phyloP scores from a whole-genome alignment of 2,113 vertebrate genomes.

The Hemicordylus capensis region DNA sequence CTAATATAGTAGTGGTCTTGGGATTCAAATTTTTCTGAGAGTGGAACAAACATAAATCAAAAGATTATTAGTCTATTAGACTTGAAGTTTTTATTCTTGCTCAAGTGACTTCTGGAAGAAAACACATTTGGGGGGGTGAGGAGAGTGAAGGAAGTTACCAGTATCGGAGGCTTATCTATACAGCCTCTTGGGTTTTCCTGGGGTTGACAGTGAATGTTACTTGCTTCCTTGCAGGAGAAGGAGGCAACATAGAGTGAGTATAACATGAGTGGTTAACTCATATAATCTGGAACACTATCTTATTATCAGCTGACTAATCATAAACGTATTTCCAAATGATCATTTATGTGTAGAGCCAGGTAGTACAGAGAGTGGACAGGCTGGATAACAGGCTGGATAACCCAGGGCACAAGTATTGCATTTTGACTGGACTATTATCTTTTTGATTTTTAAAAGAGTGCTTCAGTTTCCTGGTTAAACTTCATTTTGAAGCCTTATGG shows the following conservation, averaged over 20 bases:
- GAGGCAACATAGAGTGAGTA: no score
- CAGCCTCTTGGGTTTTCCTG: neutral
- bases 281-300: neutral
- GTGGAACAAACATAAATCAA: neutral
- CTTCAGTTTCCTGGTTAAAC: slow-evolving; percentile 5
- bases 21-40: neutral
- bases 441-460: neutral
- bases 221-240: neutral
- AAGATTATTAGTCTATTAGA: neutral
- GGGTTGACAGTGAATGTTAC: neutral
- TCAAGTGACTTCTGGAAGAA: neutral
- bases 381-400: no score
- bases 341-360: neutral
- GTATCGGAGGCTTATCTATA: neutral
- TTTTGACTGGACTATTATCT: neutral
- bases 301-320: neutral
- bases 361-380: no score
- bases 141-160: neutral
- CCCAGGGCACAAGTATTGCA: neutral
- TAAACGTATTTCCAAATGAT: neutral
- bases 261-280: neutral
- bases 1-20: neutral
- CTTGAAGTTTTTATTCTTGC: neutral
- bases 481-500: slow-evolving; percentile 22
- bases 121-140: no score